Evolutionary conservation across 2,888 invertebrate genomes (phyloP), one percentile per base, ranked within the genome.

Genomic region (Epistrophella euchroma): DNA sequence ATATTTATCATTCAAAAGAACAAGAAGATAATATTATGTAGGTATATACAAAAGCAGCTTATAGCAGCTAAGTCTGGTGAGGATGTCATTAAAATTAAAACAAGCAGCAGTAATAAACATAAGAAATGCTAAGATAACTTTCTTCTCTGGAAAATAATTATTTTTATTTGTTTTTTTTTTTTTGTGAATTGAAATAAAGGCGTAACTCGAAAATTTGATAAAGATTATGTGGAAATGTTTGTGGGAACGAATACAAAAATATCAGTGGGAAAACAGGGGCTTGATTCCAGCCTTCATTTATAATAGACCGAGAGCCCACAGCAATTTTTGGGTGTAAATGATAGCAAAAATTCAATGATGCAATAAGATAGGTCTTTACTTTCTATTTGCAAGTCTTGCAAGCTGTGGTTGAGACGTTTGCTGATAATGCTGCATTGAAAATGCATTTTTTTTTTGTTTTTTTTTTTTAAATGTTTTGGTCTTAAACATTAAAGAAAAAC

Each of bases 91-190:
- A 45, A 64, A 62, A 7, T 40, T 22, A 43, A 62, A 58, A 37
- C 60, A 64, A 64, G 17, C 64, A 11, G 10, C 25, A 28, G 25
- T 45, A 64, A 64, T 28, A 43, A 62, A 62, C 43, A 64, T 52
- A 15, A 28, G 64, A 28, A 37, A 60, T 40, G 22, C 7, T 60
- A 2, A 37, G 13, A 58, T 10, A 58, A 37, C 35, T 13, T 37
- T 40, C 15, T 37, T 40, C 9, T 28, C 15, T n/a, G 2, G 25
- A n/a, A 52, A 52, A 43, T n/a, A 40, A 25, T n/a, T n/a, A n/a
- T n/a, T n/a, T n/a, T n/a, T n/a, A n/a, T n/a, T 4, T 28, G 4
- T 13, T 4, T 4, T 37, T 37, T 40, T 32, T 32, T n/a, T 28
- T n/a, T 55, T 13, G 28, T 28, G 11, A 28, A 32, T 10, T 32